Conservation (phyloP, 2,888 invertebrate species). For the Melinaea menophilus region DNA sequence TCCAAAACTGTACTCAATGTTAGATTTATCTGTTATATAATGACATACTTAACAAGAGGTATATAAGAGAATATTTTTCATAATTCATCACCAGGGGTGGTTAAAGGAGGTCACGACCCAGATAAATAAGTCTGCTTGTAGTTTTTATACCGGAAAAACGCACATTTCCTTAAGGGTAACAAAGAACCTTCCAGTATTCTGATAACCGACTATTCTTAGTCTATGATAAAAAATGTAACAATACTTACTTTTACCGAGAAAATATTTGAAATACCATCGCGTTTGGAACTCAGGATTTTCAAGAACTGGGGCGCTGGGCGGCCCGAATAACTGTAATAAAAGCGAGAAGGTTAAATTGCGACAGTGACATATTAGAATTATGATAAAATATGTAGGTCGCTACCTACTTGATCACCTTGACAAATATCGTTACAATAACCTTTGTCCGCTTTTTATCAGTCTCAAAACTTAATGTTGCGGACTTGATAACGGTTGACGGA, state of each 20-base stretch:
- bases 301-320: slow-evolving; percentile 90
- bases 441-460: too few relatives aligned
- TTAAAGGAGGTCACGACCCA: slow-evolving; percentile 2
- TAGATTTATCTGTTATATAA: too few relatives aligned
- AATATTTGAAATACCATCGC: slow-evolving; percentile 96
- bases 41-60: neutral
- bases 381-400: slow-evolving; percentile 9
- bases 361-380: slow-evolving; percentile 7
- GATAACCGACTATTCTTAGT: too few relatives aligned
- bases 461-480: too few relatives aligned
- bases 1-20: too few relatives aligned
- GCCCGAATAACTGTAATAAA: slow-evolving; percentile 63
- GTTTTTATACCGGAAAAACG: neutral
- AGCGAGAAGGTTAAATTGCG: slow-evolving; percentile 2
- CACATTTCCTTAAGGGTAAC: neutral
- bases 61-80: neutral
- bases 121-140: slow-evolving; percentile 4
- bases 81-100: neutral
- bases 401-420: slow-evolving; percentile 10
- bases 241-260: slow-evolving; percentile 92
- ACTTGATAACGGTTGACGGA: too few relatives aligned
- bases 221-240: neutral
- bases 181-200: too few relatives aligned
- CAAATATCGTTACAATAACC: neutral
- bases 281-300: slow-evolving; percentile 96